Base-by-base conservation (phyloP, 2,797 vertebrate genomes). In the Mus minutoides region DNA sequence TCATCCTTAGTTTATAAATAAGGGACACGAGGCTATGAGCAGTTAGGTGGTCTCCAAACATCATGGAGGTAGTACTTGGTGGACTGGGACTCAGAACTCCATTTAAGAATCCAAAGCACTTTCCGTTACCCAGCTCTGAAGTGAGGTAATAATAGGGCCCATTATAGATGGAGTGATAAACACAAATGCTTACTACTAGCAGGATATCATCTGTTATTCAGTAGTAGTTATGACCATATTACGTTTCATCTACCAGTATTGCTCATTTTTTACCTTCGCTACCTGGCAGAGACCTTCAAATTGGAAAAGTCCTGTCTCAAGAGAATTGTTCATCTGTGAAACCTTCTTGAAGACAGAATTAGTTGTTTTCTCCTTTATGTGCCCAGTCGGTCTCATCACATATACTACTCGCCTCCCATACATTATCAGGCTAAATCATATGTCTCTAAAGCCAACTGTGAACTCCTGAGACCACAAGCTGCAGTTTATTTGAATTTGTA, bases 291-390 rank as follows among this genome's bases (percentile, higher is more conserved):
- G 31, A 37, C 14, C 90, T 90, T 88, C 3, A 11, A n/a, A 43
- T 88, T 4, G 84, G 75, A 92, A 84, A 78, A 96, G 37, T 34
- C 12, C 19, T 85, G 34, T 80, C 12, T 67, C 43, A 67, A 78
- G 34, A 83, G 49, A 88, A 56, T 24, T 73, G 75, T 85, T 92
- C 2, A 16, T 56, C n/a, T 78, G 13, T 6, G 69, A 90, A 60
- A 16, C 13, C 34, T 86, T 93, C 54, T 92, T 2, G n/a, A 54
- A 92, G 46, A 8, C 0, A 90, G n/a, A 76, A n/a, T 75, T 21
- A 13, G 21, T 17, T 87, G 79, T 46, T 92, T 95, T 93, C n/a
- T 78, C 26, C 56, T 90, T 86, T 90, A 56, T 56, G 31, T 8
- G 40, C 11, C 46, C 16, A 85, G 9, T 67, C 26, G 54, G 14